Evolutionary conservation across 2,888 invertebrate genomes (phyloP), one percentile per base, ranked within the genome.

Genomic region (Ectobius pallidus): DNA sequence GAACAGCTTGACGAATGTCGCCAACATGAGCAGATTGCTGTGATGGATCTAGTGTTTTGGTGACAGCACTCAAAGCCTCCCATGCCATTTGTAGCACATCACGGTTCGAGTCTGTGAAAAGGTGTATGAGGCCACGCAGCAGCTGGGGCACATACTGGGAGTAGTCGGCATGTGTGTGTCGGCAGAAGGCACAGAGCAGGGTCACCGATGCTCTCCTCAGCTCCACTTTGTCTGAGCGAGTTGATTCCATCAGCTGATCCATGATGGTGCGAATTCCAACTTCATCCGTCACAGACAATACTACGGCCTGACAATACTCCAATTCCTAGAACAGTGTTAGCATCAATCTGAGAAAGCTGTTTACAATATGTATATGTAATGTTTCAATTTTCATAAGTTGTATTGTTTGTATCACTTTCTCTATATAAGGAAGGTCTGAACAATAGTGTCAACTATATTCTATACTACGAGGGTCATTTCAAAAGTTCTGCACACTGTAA

Each of bases 1-100:
- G 86, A n/a, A 98, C 92, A 7, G 97, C 96, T 84, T 96, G 96
- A 32, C 97, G 87, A 67, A 98, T 92, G 82, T 97, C 96, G 9
- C 91, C 87, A 44, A 98, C 95, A 82, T 96, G 94, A 18, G 90
- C 88, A 55, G 95, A 89, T 86, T 95, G 94, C 78, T 94, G 92
- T 78, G 92, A 89, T 3, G 94, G 87, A 82, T 94, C 94, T 74
- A 97, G 85, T 75, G 92, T 92, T 85, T 94, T 94, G 4, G 94
- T 94, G 75, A 99, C 92, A 14, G 96, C 93, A 81, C 90, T 88
- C 30, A 99, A 87, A 63, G 97, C 96, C 81, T 96, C 96, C 93
- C 97, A 96, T 34, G 94, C 91, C 84, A 94, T 91, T 78, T 92
- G 89, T 65, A 96, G 84, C 25, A 96, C 92, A 77, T 92, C 92